Percentiles rank a stretch among this genome's conserved stretches.
These are phyloP conservation scores for Passer domesticus DNA, from an alignment of 2,113 vertebrate genomes.

Conservation along the genomic window DNA sequence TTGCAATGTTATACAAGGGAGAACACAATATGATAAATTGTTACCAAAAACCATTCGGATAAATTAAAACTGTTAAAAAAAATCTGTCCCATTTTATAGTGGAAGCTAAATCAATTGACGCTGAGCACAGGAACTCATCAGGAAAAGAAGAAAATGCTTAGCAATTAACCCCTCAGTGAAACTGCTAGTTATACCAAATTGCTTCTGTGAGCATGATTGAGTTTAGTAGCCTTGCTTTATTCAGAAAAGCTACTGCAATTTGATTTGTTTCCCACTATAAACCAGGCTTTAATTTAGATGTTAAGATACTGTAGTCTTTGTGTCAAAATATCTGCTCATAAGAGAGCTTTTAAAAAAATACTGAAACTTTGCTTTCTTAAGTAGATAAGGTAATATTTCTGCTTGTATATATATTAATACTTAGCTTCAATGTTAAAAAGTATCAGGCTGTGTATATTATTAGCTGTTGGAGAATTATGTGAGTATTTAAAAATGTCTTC, in stretches of 20 bases:
- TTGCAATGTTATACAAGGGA: not conserved
- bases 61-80: not conserved
- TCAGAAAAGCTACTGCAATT: not conserved
- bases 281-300: not conserved
- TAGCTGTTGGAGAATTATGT: not conserved
- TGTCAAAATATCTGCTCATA: not conserved
- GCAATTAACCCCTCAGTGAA: not conserved
- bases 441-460: not conserved
- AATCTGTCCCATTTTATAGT: not conserved
- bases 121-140: not conserved
- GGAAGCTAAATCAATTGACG: not conserved
- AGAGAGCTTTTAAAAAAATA: not conserved
- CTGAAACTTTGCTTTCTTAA: not conserved
- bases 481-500: not conserved
- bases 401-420: not conserved
- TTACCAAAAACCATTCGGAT: conserved; percentile 12
- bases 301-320: not conserved
- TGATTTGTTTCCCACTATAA: not conserved
- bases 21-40: not conserved
- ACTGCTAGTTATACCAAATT: not conserved
- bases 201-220: not conserved
- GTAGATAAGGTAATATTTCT: not conserved
- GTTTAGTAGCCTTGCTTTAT: not conserved
- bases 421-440: not conserved
- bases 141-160: not conserved